A percentile compares a stretch with the other conserved stretches of the same genome.
These are phyloP conservation scores for Labroides dimidiatus DNA, from an alignment of 2,797 vertebrate species.

Conservation along the genomic window DNA sequence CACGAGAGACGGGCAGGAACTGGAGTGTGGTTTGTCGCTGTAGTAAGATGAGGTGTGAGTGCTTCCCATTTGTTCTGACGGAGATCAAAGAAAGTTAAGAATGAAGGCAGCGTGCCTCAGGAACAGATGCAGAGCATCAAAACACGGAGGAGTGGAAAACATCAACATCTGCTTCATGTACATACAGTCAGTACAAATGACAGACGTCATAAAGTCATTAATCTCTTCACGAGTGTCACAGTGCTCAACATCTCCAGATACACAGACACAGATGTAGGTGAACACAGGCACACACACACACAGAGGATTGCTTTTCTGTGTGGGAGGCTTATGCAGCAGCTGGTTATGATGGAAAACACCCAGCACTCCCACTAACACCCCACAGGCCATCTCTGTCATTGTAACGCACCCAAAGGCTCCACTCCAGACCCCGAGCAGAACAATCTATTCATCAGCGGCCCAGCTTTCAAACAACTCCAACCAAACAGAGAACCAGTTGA, in stretches of 20 bases:
- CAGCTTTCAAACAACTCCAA: conserved; percentile 76
- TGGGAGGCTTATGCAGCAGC: conserved; percentile 75
- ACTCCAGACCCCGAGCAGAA: conserved; percentile 57
- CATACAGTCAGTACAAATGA: conserved; percentile 25
- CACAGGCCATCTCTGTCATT: conserved; percentile 70
- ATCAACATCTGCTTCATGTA: conserved; percentile 36
- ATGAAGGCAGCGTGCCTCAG: conserved; percentile 10
- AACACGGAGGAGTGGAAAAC: conserved; percentile 57
- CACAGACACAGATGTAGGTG: conserved; percentile 53
- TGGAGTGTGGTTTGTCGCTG: conserved; percentile 37
- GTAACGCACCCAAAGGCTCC: conserved; percentile 62
- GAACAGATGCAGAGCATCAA: conserved; percentile 67
- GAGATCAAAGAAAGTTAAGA: conserved; percentile 64
- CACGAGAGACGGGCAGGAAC: conserved; percentile 18
- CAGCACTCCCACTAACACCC: conserved; percentile 62
- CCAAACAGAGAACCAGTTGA: conserved; percentile 63
- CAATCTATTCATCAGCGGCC: conserved; percentile 58
- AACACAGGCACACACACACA: conserved; percentile 23
- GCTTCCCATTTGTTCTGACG: conserved; percentile 60
- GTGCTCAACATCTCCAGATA: conserved; percentile 36
- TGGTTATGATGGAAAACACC: conserved; percentile 81
- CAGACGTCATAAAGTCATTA: conserved; percentile 57
- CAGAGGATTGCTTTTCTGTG: conserved; percentile 40
- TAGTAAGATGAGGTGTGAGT: conserved; percentile 44
- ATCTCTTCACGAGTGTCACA: conserved; percentile 28